Evolutionary conservation across 2,113 vertebrate species (phyloP), one percentile per base, ranked within the genome.

Genomic region (Crotalus tigris): DNA sequence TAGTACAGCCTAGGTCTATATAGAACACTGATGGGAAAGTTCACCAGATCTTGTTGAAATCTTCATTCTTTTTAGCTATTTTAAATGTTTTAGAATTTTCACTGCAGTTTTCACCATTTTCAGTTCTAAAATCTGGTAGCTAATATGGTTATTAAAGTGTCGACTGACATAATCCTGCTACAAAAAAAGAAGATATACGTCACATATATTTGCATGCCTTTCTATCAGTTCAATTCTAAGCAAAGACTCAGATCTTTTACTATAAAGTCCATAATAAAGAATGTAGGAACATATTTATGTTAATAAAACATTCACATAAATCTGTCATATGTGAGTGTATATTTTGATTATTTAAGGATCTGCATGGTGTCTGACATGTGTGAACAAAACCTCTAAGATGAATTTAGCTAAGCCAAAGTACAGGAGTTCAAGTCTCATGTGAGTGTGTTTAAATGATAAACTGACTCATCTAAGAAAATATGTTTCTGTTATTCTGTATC

Each of bases 131-230:
- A 61, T 59, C 26, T 46, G 23, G 13, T 46, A 21, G 54, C 39
- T 39, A 91, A 81, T 57, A 51, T 39, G 29, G 23, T 46, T n/a
- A 92, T 46, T 51, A 9, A 61, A 87, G 15, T 53, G 24, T 17
- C 64, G 86, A 91, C 94, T 93, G 85, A 88, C 3, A 1, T 3
- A 90, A 94, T 93, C 90, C n/a, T 91, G 92, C 39, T 86, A 88
- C 17, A 21, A 93, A 87, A 91, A 87, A 91, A 46, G 19, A 53
- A n/a, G 89, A 88, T n/a, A 21, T 5, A 19, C 3, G 12, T 89
- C 46, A 92, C 64, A 13, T 8, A 21, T 6, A 58, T 21, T 1
- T 89, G 39, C 2, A 75, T 17, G 59, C 86, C 29, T 12, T 24
- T 24, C 55, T 86, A 55, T 54, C 39, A 91, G 54, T 69, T 24